A percentile compares a stretch with the other conserved stretches of the same genome.
Conservation (phyloP, 2,888 invertebrate species). For the Chrysopilus asiliformis region DNA sequence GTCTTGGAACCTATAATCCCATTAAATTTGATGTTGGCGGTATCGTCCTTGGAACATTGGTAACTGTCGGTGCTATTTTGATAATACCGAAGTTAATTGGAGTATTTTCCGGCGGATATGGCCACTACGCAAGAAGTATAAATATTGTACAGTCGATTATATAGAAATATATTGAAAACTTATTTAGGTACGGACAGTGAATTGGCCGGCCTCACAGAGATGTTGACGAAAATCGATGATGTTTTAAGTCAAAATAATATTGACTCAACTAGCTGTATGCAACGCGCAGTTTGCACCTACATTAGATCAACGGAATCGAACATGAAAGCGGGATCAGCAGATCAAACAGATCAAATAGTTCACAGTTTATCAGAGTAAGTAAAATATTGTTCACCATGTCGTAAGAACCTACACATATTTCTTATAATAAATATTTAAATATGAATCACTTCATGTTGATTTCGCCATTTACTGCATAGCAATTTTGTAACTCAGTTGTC, state of each 20-base stretch:
- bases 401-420: neutral
- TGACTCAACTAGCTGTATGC: conserved; percentile 57
- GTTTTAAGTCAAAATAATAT: conserved; percentile 54
- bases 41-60: conserved; percentile 61
- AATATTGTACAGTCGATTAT: too few relatives aligned
- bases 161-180: too few relatives aligned
- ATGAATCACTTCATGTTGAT: too few relatives aligned
- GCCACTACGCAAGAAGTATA: conserved; percentile 54
- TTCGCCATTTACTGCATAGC: too few relatives aligned
- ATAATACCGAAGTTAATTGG: conserved; percentile 66
- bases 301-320: conserved; percentile 56
- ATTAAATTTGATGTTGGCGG: conserved; percentile 72
- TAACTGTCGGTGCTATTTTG: conserved; percentile 68
- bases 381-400: neutral
- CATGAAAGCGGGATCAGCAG: conserved; percentile 46
- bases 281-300: conserved; percentile 56
- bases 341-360: conserved; percentile 49
- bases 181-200: conserved; percentile 44
- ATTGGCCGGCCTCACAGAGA: conserved; percentile 45
- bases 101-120: conserved; percentile 52
- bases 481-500: too few relatives aligned
- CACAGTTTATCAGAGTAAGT: conserved; percentile 49
- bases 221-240: conserved; percentile 51
- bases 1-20: conserved; percentile 52
- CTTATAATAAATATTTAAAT: too few relatives aligned